Evolutionary conservation across 2,888 invertebrate species (phyloP), one percentile per base, ranked within the genome.

Genomic region (Prosapia bicincta): DNA sequence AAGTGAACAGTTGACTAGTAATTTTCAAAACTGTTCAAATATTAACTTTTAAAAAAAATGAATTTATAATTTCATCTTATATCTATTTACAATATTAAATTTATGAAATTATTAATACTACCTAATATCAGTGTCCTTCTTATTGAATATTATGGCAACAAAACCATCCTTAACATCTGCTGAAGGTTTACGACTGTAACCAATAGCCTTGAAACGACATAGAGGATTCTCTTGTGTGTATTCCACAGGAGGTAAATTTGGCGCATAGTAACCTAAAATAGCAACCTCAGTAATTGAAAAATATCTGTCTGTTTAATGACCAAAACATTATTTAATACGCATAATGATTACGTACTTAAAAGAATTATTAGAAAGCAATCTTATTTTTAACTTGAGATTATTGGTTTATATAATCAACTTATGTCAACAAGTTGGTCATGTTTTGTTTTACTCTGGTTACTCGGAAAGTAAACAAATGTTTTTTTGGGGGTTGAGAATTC

Each of bases 141-240:
- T 95, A 82, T 92, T 93, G 81, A 99, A 92, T 74, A 93, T 88
- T 79, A 99, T 84, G 2, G 93, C 92, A 0, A 99, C 95, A 66
- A 96, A 87, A 0, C 99, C 99, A 82, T 98, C 94, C 82, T 95
- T 95, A 83, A 97, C 96, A 78, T 95, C 94, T 70, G 92, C 90
- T 3, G 91, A 91, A 0, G 97, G 95, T 80, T 98, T 89, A 24
- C 93, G 90, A 80, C 94, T 96, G 84, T 98, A 99, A 0, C 96
- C 96, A 73, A 99, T 94, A 0, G 97, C 94, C 86, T 98, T 99
- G 84, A 99, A 97, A 66, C 96, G 90, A 83, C 96, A 98, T 71
- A 97, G 90, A 0, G 95, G 95, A 85, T 98, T 98, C 82, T 95
- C 93, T 74, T 93, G 92, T 69, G 92, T 94, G 79, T 97, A 91